Base-by-base conservation (phyloP, 2,797 vertebrate genomes). In the Melanotaenia nigrans region DNA sequence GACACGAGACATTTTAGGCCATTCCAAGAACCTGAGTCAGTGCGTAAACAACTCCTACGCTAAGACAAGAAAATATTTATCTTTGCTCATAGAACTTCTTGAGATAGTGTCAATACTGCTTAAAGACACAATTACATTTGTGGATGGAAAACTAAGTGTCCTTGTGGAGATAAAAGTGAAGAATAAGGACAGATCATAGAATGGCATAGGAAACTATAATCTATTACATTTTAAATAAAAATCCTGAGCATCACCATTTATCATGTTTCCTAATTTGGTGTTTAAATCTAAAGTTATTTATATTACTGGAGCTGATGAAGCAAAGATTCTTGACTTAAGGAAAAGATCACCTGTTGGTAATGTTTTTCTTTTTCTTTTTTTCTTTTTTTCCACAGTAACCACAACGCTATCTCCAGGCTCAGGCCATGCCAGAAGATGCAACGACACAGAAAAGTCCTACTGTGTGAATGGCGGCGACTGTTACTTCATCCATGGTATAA, bases 381-480 rank as follows among this genome's bases (percentile, higher is more conserved):
- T 86, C 58, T 78, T 35, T 65, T 70, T 71, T 57, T 53, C 0
- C 78, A 35, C 89, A 97, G 96, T 97, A 93, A 96, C 96, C 90
- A 96, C 97, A 92, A 96, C 96, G 51, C 93, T 93, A 84, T 95
- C 96, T 84, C 95, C 97, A 79, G 97, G 95, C 93, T 97, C 97
- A 6, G 97, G 97, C 83, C 97, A 99, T 0, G 95, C 96, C 86
- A 95, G 96, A 93, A 96, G 90, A 93, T 99, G 97, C 96, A 99
- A 99, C 40, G 97, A 98, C 83, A 97, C 97, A 73, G 96, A 97
- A 90, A 98, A 97, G 93, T 89, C 95, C 81, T 99, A 96, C 88
- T 99, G 97, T 87, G 97, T 98, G 92, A 99, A 99, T 76, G 96
- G 97, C 81, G 97, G 97, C 12, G 94, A 97, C 88, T 99, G 97